phyloP scores from a whole-genome alignment of 2,888 invertebrate species.

The Chrysomela aeneicollis region DNA sequence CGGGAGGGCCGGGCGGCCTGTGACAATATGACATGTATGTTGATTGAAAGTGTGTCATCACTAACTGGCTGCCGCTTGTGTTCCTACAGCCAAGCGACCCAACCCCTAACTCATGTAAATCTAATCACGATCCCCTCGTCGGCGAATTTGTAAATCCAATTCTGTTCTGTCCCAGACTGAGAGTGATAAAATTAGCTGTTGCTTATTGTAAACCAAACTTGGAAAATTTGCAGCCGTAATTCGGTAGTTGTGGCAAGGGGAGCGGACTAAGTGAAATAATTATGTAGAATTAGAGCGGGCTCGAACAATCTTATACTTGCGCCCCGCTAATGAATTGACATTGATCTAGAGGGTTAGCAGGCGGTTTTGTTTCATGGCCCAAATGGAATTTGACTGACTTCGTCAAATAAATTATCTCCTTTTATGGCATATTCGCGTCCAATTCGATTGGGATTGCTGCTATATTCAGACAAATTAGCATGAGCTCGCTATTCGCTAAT shows the following conservation, averaged over 20 bases:
- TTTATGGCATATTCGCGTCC: constrained; percentile 22
- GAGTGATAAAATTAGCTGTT: constrained; percentile 64
- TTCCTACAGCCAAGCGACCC: background rate
- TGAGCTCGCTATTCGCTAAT: background rate
- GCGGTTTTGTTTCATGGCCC: constrained; percentile 56
- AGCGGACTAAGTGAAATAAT: constrained; percentile 59
- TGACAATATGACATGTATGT: constrained; percentile 53
- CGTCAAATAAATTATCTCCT: constrained; percentile 34
- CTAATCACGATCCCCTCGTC: constrained; percentile 61
- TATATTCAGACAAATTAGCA: too few species aligned
- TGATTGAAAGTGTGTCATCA: constrained; percentile 54
- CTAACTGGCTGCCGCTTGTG: constrained; percentile 50
- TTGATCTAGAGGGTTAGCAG: constrained; percentile 55
- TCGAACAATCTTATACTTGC: constrained; percentile 57
- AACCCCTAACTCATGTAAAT: constrained; percentile 57
- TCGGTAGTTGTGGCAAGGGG: constrained; percentile 59
- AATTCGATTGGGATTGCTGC: constrained; percentile 13
- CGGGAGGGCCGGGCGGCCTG: constrained; percentile 3
- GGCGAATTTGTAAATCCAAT: constrained; percentile 64
- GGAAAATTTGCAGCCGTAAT: constrained; percentile 63
- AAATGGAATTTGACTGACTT: constrained; percentile 51
- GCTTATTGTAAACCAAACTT: constrained; percentile 66
- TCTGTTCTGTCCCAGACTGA: constrained; percentile 59
- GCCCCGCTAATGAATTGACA: constrained; percentile 61
- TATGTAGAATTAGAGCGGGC: constrained; percentile 60